Conservation (phyloP, 2,888 invertebrate genomes). For the Imbricaverruca yamaguchii region DNA sequence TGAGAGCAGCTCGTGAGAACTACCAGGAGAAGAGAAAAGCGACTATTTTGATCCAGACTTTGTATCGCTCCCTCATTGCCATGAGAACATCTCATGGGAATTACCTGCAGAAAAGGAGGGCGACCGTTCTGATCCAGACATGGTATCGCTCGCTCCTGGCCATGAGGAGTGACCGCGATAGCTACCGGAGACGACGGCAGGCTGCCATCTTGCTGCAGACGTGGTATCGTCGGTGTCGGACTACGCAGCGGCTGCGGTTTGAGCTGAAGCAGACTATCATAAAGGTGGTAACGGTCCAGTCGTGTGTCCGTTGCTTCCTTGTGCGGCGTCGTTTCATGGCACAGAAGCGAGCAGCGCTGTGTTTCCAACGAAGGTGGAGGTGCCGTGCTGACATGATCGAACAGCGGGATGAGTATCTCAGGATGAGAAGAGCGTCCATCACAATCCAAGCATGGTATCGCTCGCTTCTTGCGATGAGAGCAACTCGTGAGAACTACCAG, state of each 20-base stretch:
- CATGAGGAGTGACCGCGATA: not conserved
- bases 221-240: not conserved
- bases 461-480: not conserved
- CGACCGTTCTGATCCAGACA: not conserved
- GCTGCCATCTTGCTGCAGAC: not conserved
- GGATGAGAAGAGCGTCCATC: not conserved
- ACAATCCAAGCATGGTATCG: conserved; percentile 22
- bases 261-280: too few relatives aligned
- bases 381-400: not conserved
- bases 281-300: not conserved
- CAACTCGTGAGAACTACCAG: not conserved
- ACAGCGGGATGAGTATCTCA: conserved; percentile 8
- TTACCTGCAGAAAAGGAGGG: not conserved
- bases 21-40: conserved; percentile 26
- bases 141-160: not conserved
- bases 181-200: not conserved
- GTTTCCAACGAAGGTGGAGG: not conserved
- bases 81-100: not conserved
- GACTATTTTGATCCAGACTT: conserved; percentile 27
- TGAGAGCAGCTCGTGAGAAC: conserved; percentile 33
- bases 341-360: not conserved
- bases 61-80: not conserved
- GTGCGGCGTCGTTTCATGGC: not conserved
- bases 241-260: too few relatives aligned
- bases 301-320: not conserved